Base-by-base conservation (phyloP, 1,140 invertebrate species). In the Tetramorium simillimum region DNA sequence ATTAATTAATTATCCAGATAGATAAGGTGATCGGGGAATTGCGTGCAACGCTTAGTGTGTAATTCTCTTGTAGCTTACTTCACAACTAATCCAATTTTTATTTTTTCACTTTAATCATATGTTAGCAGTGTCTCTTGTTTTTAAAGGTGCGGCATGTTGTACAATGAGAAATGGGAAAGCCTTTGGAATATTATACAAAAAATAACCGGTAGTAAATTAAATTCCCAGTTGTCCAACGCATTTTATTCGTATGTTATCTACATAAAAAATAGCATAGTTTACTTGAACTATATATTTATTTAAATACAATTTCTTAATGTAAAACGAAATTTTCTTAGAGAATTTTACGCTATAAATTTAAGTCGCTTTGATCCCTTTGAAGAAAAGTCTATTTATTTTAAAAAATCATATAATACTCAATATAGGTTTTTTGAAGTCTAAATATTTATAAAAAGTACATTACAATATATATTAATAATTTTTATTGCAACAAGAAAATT, bases 1-100 rank as follows among this genome's bases (percentile, higher is more conserved):
- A 76, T 86, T 86, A 88, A 86, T 86, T 88, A 88, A 86, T 87
- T 85, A 87, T 70, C n/a, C n/a, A 85, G 51, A 76, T 65, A 46
- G 58, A 86, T 46, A 28, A n/a, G 58, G 65, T 12, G 86, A 86
- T 77, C 53, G 16, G 86, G 73, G 82, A 86, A 33, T 88, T 85
- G 73, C 86, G 86, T 86, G 82, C 43, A 51, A 85, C 43, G 18
- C 37, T 69, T 1, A 0, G 53, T 53, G 3, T 73, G 60, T 75
- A 84, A 87, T 67, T 76, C 37, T 58, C 62, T 70, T 82, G 6
- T 18, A 28, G 14, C 6, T 80, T 37, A 16, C 46, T 65, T 60
- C n/a, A 21, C 46, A 75, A 40, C 3, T 75, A 86, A 84, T 84
- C 12, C 14, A 51, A 75, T 85, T 85, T 58, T 21, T 84, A 60